Evolutionary conservation across 1,140 invertebrate genomes (phyloP).

Genomic region (Brachionus rotundiformis): DNA sequence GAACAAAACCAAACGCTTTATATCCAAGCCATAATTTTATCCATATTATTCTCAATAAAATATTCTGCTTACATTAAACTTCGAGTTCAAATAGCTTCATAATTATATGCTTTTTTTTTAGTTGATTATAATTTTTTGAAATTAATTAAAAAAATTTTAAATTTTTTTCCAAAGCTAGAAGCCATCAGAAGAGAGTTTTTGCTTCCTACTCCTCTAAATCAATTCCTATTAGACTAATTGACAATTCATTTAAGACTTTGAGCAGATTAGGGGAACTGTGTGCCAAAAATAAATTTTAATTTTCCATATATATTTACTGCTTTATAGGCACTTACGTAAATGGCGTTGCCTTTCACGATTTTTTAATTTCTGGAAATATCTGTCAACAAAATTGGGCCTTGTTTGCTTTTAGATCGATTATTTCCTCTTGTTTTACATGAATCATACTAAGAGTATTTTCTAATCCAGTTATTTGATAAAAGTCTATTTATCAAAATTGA

Average conservation of each 20-base stretch:
- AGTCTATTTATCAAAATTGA: conserved; percentile 3
- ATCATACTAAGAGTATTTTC: neutral
- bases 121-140: neutral
- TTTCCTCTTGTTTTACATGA: conserved; percentile 53
- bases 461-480: conserved; percentile 5
- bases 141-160: neutral
- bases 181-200: too few species aligned
- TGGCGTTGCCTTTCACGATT: neutral
- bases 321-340: neutral
- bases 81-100: neutral
- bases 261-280: conserved; percentile 51
- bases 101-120: neutral
- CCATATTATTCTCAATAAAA: neutral
- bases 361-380: conserved; percentile 41
- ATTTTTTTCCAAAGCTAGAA: too few species aligned
- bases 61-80: neutral
- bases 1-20: conserved; percentile 61
- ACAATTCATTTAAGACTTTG: neutral
- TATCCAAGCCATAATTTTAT: neutral
- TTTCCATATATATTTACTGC: neutral
- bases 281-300: neutral
- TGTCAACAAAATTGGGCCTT: conserved; percentile 13
- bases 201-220: too few species aligned
- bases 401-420: neutral
- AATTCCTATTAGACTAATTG: conserved; percentile 33